Evolutionary conservation across 1,140 invertebrate species (phyloP).

Genomic region (Calephelis nemesis): DNA sequence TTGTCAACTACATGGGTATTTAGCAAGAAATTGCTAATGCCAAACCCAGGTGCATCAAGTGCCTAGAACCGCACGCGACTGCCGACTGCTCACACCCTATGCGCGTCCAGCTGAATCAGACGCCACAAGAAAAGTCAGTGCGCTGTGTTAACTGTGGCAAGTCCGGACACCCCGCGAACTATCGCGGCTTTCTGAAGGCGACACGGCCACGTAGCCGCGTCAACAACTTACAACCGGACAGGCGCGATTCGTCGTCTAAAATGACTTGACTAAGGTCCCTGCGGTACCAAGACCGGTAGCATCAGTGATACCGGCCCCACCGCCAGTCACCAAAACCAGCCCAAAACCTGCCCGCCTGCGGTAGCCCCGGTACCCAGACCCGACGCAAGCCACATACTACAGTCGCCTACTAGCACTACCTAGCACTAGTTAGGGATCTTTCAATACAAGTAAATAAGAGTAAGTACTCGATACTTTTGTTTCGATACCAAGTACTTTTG

Average conservation of each 20-base stretch:
- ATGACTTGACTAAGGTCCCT: not conserved
- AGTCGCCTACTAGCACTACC: too few species aligned
- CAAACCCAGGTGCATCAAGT: not conserved
- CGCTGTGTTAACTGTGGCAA: not conserved
- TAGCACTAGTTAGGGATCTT: slow-evolving; percentile 22
- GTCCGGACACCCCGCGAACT: slow-evolving; percentile 6
- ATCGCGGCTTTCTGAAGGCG: slow-evolving; percentile 16
- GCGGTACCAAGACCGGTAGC: too few species aligned
- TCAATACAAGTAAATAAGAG: slow-evolving; percentile 28
- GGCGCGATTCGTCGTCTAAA: not conserved
- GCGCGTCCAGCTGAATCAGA: not conserved
- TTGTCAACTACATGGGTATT: too few species aligned
- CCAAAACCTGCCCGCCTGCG: too few species aligned
- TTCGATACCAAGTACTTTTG: slow-evolving; percentile 31
- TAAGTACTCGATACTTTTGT: slow-evolving; percentile 32
- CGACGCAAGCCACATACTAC: too few species aligned
- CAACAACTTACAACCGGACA: not conserved
- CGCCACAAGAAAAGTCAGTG: not conserved
- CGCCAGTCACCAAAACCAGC: too few species aligned
- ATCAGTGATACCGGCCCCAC: too few species aligned
- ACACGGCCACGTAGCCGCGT: not conserved
- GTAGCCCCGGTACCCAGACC: too few species aligned
- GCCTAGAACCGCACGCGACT: not conserved
- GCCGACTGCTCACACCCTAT: not conserved
- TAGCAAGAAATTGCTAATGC: too few species aligned